These are phyloP conservation scores for Cryptosula pallasiana DNA, from an alignment of 2,888 invertebrate genomes.

Conservation along the genomic window DNA sequence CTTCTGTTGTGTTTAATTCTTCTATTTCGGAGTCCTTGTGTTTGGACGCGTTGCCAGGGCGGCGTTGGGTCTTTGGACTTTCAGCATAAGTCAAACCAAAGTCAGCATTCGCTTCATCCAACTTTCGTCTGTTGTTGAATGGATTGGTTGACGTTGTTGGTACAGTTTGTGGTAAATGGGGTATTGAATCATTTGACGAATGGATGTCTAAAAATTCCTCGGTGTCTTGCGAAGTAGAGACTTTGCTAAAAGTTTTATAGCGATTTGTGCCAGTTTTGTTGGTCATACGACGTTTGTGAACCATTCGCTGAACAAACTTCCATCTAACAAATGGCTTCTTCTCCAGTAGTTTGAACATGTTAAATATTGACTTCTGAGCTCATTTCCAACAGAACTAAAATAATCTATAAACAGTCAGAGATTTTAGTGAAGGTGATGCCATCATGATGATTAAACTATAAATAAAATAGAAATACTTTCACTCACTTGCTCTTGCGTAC, in stretches of 20 bases:
- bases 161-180: background rate
- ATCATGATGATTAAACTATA: too few species aligned
- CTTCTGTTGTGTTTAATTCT: background rate
- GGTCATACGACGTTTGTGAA: background rate
- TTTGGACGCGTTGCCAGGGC: too few species aligned
- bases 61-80: background rate
- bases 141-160: background rate
- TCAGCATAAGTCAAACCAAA: background rate
- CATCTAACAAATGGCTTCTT: background rate
- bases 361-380: too few species aligned
- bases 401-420: too few species aligned
- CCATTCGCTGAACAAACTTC: background rate
- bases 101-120: background rate
- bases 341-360: background rate
- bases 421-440: too few species aligned
- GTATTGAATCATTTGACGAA: background rate
- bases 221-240: background rate
- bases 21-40: too few species aligned
- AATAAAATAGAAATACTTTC: too few species aligned
- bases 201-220: background rate
- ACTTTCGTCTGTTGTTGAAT: background rate
- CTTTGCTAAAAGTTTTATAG: background rate
- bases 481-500: too few species aligned
- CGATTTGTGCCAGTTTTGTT: background rate
- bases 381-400: too few species aligned